phyloP scores from a whole-genome alignment of 1,140 invertebrate species.

The Drosophila neocordata region DNA sequence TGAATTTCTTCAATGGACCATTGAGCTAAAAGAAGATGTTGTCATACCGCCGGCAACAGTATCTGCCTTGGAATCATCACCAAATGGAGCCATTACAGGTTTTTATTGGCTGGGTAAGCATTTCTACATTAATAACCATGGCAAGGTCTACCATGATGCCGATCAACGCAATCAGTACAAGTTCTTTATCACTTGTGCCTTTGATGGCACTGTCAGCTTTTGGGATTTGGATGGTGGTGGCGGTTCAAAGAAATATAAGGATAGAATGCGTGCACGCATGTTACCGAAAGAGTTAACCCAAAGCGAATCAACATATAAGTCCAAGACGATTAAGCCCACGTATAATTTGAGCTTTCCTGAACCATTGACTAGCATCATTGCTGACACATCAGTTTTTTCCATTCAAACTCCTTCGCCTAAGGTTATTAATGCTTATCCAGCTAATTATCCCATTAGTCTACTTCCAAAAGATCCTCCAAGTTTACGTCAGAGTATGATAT shows the following conservation, averaged over 20 bases:
- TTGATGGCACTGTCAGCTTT: slow-evolving; percentile 87
- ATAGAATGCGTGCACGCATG: slow-evolving; percentile 46
- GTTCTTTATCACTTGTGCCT: slow-evolving; percentile 86
- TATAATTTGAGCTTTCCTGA: slow-evolving; percentile 84
- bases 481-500: slow-evolving; percentile 81
- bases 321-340: slow-evolving; percentile 85
- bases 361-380: slow-evolving; percentile 81
- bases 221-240: slow-evolving; percentile 86
- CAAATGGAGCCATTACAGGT: slow-evolving; percentile 85
- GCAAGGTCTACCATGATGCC: slow-evolving; percentile 83
- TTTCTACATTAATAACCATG: slow-evolving; percentile 85
- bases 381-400: slow-evolving; percentile 57
- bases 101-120: slow-evolving; percentile 87
- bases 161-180: slow-evolving; percentile 81
- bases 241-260: slow-evolving; percentile 32
- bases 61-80: slow-evolving; percentile 86
- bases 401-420: slow-evolving; percentile 22
- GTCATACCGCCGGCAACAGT: slow-evolving; percentile 85
- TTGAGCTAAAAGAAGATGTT: slow-evolving; percentile 84
- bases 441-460: slow-evolving; percentile 67
- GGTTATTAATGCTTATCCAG: slow-evolving; percentile 32
- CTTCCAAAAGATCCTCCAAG: slow-evolving; percentile 67
- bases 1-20: slow-evolving; percentile 88
- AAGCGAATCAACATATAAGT: slow-evolving; percentile 85
- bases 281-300: slow-evolving; percentile 84